Evolutionary conservation across 2,797 vertebrate genomes (phyloP).

Genomic region (Cossypha heuglini): DNA sequence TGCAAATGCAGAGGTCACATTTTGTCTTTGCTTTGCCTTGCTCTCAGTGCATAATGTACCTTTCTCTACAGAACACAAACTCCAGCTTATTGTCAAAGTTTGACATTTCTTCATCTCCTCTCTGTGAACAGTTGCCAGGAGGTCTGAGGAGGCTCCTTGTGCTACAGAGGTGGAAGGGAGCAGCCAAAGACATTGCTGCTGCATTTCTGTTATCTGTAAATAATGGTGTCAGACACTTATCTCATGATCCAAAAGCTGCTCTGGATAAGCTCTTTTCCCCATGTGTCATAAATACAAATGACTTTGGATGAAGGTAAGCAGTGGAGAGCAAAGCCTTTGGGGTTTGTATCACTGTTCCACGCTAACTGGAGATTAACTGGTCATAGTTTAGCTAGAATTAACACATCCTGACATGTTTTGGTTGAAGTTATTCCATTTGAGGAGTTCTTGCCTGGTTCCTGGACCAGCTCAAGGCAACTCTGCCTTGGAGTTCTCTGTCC

Average conservation of each 20-base stretch:
- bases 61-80: not conserved
- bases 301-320: not conserved
- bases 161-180: not conserved
- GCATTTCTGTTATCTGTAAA: not conserved
- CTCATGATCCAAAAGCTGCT: not conserved
- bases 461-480: not conserved
- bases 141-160: not conserved
- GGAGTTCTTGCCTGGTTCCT: not conserved
- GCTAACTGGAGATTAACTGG: not conserved
- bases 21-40: conserved; percentile 16
- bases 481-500: not conserved
- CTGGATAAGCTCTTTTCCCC: not conserved
- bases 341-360: not conserved
- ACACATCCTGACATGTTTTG: not conserved
- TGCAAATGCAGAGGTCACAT: conserved; percentile 1
- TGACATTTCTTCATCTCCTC: not conserved
- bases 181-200: not conserved
- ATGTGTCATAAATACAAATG: not conserved
- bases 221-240: not conserved
- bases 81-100: not conserved
- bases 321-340: not conserved
- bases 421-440: not conserved
- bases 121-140: not conserved
- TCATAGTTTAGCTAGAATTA: not conserved
- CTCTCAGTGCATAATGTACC: not conserved